Base-by-base conservation (phyloP, 2,797 vertebrate species). In the Neoniphon sammara region DNA sequence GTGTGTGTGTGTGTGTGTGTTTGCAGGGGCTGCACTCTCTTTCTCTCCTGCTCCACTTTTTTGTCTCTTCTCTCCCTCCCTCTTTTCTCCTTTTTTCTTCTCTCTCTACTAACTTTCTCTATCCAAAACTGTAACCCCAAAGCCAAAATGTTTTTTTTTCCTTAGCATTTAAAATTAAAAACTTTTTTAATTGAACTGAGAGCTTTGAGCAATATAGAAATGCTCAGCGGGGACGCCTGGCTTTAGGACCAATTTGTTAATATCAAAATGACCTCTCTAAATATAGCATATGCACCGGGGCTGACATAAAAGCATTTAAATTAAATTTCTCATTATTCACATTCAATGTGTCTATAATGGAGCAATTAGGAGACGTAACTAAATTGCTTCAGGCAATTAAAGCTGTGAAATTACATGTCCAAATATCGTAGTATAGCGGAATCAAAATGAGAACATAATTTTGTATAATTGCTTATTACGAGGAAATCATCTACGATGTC, bases 371-470 rank as follows among this genome's bases (percentile, higher is more conserved):
- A 66, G 39, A 53, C 63, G 74, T 78, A 64, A 86, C 80, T 81
- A 89, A 87, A 90, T 81, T 86, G 87, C 73, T 85, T 71, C 66
- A 44, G 83, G 85, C 83, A 88, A 91, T 91, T 88, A 87, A 81
- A 85, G 21, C 66, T 59, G 85, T 76, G 80, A 87, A 88, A 87
- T 80, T 76, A 58, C 74, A 75, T 79, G 73, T 88, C 77, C 72
- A 68, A 70, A 81, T 63, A 80, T 50, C 69, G 65, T 25, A 65
- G 56, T 77, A 81, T 78, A 64, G 72, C 70, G 53, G 73, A 79
- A 87, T 88, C 85, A 89, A 70, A 82, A 47, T 54, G 56, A 54
- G 77, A 89, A 89, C 82, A 90, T 75, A 59, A 90, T 86, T 91
- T 81, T 75, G 86, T 89, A 85, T 83, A 90, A 91, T 86, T 85